A percentile compares a stretch with the other conserved stretches of the same genome.
Evolutionary conservation across 2,797 vertebrate genomes (phyloP).

Genomic region (Esox masquinongy): DNA sequence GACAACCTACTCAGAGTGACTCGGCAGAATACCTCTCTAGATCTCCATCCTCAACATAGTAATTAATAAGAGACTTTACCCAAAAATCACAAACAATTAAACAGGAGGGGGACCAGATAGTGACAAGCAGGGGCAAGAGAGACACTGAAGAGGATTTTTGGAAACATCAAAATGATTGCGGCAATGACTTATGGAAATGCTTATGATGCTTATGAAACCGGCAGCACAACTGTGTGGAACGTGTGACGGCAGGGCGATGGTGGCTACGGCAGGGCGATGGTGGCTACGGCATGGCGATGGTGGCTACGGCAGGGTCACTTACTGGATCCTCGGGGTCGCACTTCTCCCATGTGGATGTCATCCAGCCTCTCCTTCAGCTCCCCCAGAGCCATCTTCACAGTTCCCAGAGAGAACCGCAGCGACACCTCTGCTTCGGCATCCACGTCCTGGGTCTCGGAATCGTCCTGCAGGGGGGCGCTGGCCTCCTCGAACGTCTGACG

Average conservation of each 20-base stretch:
- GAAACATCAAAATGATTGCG: no score
- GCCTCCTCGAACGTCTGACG: conserved; percentile 63
- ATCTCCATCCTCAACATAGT: not conserved
- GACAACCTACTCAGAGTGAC: not conserved
- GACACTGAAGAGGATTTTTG: no score
- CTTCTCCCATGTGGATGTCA: conserved; percentile 57
- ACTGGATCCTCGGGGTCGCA: conserved; percentile 44
- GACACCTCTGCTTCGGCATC: conserved; percentile 29
- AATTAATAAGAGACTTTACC: not conserved
- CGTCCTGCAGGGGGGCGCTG: conserved; percentile 39
- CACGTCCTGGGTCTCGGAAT: conserved; percentile 7
- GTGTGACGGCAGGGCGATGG: not conserved
- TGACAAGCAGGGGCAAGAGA: not conserved
- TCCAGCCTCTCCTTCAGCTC: conserved; percentile 69
- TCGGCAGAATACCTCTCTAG: not conserved
- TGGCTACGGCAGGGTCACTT: conserved; percentile 28
- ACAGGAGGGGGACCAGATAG: not conserved
- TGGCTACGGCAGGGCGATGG: no score
- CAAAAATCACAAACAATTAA: not conserved
- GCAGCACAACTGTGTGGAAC: not conserved
- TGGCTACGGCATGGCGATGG: no score
- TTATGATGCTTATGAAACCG: not conserved
- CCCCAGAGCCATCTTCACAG: conserved; percentile 59
- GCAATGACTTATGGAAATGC: not conserved
- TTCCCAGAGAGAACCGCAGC: conserved; percentile 43